A percentile compares a stretch with the other conserved stretches of the same genome.
These are phyloP conservation scores for Vombatus ursinus DNA, from an alignment of 2,113 vertebrate species.

Conservation along the genomic window DNA sequence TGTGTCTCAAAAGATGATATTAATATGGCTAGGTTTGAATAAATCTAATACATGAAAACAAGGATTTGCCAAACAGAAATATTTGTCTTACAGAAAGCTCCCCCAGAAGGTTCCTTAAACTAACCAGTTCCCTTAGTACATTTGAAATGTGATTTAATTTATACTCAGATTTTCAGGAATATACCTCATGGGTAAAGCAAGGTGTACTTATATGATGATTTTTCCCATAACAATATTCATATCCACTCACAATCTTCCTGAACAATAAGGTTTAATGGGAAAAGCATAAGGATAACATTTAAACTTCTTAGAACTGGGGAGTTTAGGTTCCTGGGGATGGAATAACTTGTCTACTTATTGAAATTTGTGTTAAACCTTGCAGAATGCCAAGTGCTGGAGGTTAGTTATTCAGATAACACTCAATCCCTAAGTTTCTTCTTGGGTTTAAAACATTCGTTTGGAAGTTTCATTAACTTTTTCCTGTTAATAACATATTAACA, in stretches of 20 bases:
- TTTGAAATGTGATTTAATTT: slow-evolving; percentile 36
- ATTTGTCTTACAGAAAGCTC: slow-evolving; percentile 43
- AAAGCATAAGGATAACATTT: not conserved
- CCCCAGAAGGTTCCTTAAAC: not conserved
- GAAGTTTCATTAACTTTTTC: not conserved
- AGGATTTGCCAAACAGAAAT: slow-evolving; percentile 33
- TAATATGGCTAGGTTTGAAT: slow-evolving; percentile 32
- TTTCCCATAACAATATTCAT: not conserved
- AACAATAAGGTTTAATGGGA: not conserved
- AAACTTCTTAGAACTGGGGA: not conserved
- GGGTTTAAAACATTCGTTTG: not conserved
- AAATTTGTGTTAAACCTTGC: not conserved
- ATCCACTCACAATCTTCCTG: not conserved
- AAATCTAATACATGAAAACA: slow-evolving; percentile 7
- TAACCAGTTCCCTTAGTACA: not conserved
- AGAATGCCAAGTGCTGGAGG: not conserved
- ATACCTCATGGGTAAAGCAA: not conserved
- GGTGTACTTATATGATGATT: not conserved
- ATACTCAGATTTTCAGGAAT: not conserved
- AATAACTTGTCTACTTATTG: not conserved
- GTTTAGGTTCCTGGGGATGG: not conserved
- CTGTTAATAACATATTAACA: not conserved
- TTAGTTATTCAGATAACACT: not conserved
- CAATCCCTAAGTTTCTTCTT: not conserved
- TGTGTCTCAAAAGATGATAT: slow-evolving; percentile 31